Base-by-base conservation (phyloP, 2,113 vertebrate species). In the Silurus asotus region DNA sequence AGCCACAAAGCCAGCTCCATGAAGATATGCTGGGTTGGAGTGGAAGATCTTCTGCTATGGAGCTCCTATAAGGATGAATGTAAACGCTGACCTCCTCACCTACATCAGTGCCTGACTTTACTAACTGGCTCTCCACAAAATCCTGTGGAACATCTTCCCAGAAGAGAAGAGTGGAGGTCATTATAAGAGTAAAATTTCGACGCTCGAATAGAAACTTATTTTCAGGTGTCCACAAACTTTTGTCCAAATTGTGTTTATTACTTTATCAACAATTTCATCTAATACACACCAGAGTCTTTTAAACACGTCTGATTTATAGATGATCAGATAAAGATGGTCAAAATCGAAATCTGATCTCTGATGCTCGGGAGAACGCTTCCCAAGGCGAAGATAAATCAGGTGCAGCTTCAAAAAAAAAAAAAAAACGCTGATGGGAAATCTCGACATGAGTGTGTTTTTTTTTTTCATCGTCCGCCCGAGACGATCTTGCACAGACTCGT, bases 341-440 rank as follows among this genome's bases (percentile, higher is more conserved):
- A 25, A 25, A n/a, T 25, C 7, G 17, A 62, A 62, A 58, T 10
- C 11, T 58, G 56, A 58, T 10, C 56, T 58, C 17, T 23, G 37
- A 64, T 37, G 13, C 28, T 72, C 8, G 20, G 8, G 37, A 67
- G 51, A 78, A 64, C 13, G 55, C n/a, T 76, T 77, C 61, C 28
- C 23, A 49, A 49, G 74, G 55, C 25, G 15, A 61, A 84, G 59
- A 62, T 45, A 77, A 84, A 76, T 64, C 70, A 62, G 45, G 51
- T 23, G 72, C 45, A 75, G 17, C 7, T n/a, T 48, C 19, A 17
- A n/a, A n/a, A n/a, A n/a, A n/a, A n/a, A n/a, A n/a, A 53, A 65
- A 28, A 78, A 37, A 67, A 72, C 19, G 20, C 37, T 49, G 62
- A 81, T 49, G 45, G 82, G 25, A 23, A 67, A 62, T 28, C 28